Conservation (phyloP, 2,113 vertebrate species). For the Pycnonotus jocosus region DNA sequence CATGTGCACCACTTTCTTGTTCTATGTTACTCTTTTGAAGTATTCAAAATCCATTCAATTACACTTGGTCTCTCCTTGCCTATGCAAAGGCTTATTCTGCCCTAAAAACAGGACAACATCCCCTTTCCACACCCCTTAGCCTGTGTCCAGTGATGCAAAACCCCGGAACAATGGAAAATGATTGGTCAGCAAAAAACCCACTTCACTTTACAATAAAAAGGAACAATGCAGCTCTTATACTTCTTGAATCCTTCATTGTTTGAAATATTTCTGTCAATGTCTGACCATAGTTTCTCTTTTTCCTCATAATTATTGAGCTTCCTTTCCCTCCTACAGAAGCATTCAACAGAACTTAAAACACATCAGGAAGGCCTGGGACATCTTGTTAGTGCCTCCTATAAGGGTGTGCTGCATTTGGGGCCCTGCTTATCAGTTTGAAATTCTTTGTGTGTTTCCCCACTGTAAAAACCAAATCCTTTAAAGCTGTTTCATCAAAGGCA, state of each 20-base stretch:
- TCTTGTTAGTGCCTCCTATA: not conserved
- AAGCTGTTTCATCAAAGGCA: not conserved
- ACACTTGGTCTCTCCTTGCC: not conserved
- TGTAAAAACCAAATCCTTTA: not conserved
- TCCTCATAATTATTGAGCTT: not conserved
- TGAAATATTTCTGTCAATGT: not conserved
- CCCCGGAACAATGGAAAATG: not conserved
- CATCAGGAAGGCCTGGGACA: not conserved
- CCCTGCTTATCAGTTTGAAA: not conserved
- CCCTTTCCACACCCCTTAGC: not conserved
- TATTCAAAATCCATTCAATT: not conserved
- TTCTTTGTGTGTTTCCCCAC: not conserved
- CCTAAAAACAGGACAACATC: not conserved
- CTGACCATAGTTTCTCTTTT: not conserved
- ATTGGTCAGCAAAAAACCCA: not conserved
- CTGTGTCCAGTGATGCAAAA: not conserved
- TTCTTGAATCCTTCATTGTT: not conserved
- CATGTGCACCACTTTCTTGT: not conserved
- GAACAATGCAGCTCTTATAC: conserved; percentile 18
- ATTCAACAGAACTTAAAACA: not conserved
- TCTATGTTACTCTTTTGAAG: not conserved
- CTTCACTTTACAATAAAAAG: not conserved
- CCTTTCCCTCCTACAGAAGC: not conserved
- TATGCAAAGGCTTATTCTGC: not conserved
- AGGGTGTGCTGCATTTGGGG: not conserved